These are phyloP conservation scores for Drosophila mimetica DNA, from an alignment of 2,888 invertebrate genomes.

Conservation along the genomic window DNA sequence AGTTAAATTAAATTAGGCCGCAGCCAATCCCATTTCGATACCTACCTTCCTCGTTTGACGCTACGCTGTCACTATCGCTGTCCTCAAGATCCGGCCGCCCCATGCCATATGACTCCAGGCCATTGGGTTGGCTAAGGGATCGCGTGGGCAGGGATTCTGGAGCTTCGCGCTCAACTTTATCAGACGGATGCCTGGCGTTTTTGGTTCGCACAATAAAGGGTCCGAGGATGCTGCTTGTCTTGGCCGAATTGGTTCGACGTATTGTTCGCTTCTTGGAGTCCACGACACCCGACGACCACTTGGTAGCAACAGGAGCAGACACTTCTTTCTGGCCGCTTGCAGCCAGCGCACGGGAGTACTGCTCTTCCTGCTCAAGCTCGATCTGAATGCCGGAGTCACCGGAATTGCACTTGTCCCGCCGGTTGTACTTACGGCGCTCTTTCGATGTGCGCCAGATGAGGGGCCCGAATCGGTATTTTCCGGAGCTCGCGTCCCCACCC, in stretches of 20 bases:
- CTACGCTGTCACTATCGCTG: slow-evolving; percentile 84
- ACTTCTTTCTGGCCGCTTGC: neutral
- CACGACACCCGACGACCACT: slow-evolving; percentile 9
- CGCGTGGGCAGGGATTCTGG: slow-evolving; percentile 83
- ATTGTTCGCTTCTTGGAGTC: slow-evolving; percentile 71
- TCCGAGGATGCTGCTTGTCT: slow-evolving; percentile 73
- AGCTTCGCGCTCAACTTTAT: slow-evolving; percentile 60
- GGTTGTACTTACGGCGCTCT: slow-evolving; percentile 88
- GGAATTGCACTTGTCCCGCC: slow-evolving; percentile 90
- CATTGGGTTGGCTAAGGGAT: slow-evolving; percentile 89
- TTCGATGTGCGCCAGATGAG: slow-evolving; percentile 90
- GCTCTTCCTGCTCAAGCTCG: slow-evolving; percentile 85
- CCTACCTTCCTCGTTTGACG: slow-evolving; percentile 84
- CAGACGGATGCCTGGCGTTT: slow-evolving; percentile 70
- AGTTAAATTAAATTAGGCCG: neutral
- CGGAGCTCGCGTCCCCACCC: slow-evolving; percentile 54
- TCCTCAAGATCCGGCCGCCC: slow-evolving; percentile 78
- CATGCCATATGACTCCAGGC: slow-evolving; percentile 80
- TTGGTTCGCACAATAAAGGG: slow-evolving; percentile 67
- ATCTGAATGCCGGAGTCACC: slow-evolving; percentile 91
- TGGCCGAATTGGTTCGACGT: slow-evolving; percentile 83
- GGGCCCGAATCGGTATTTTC: slow-evolving; percentile 88
- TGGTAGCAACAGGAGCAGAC: neutral
- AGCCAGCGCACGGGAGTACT: slow-evolving; percentile 65
- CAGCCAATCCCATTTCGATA: neutral